Base-by-base conservation (phyloP, 2,797 vertebrate genomes). In the Chelon auratus region DNA sequence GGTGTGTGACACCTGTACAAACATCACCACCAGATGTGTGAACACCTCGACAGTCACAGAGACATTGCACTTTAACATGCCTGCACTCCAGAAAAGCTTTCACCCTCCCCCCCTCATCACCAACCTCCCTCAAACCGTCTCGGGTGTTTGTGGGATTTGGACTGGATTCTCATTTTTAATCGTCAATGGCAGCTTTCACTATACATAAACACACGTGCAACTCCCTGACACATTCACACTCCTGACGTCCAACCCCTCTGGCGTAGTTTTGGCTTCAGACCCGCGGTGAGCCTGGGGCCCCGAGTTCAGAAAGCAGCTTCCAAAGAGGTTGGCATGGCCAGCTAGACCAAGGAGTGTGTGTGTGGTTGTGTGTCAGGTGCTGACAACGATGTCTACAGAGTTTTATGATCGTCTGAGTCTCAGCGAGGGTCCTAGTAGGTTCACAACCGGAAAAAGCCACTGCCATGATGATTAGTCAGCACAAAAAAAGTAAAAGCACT, bases 121-220 rank as follows among this genome's bases (percentile, higher is more conserved):
- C 30, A 3, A 26, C 30, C 30, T 75, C 71, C 24, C 24, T 26
- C 24, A 26, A 26, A 26, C 24, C 24, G 24, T 26, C 24, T 26
- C 24, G 24, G 24, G 24, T 90, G 87, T 90, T 90, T 92, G 84
- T 87, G 65, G 84, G 80, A 83, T 87, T 89, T 91, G 91, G 88
- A 87, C 17, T 5, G 11, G 70, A 77, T 64, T 81, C 42, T 73
- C 18, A 40, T 62, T 75, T 69, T 69, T 33, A 65, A 50, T 70
- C 74, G 12, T 91, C 89, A 91, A 88, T 88, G 80, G 86, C 78
- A 67, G 77, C 87, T 84, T 91, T 92, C 87, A 90, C 89, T 65
- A 78, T 14, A 57, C 47, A 69, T 30, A 59, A 47, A 53, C 71
- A 53, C 63, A 47, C 50, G 52, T 61, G 74, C 72, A 62, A 64